Conservation (phyloP, 2,888 invertebrate species). For the Lasioglossum pauxillum region DNA sequence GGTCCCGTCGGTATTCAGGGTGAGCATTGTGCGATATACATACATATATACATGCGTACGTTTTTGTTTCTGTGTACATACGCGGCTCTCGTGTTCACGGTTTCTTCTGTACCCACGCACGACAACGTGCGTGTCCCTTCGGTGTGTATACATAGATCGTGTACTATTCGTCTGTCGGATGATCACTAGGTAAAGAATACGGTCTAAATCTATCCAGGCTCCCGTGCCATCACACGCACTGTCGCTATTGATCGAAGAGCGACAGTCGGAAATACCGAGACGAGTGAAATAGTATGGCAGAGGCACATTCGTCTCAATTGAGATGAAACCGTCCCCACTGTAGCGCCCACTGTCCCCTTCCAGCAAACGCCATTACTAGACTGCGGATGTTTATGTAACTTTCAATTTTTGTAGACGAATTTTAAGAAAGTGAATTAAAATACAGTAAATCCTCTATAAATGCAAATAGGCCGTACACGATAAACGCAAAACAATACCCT, state of each 20-base stretch:
- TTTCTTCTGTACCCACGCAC: constrained; percentile 4
- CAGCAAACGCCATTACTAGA: too few relatives aligned
- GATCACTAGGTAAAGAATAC: not conserved
- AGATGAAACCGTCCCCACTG: not conserved
- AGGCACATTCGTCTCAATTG: too few relatives aligned
- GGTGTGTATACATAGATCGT: not conserved
- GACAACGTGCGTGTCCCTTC: not conserved
- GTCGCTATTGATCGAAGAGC: not conserved
- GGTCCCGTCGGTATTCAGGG: constrained; percentile 82
- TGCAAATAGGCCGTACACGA: too few relatives aligned
- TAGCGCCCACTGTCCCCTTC: too few relatives aligned
- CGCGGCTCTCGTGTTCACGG: not conserved
- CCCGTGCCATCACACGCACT: not conserved
- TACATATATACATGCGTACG: constrained; percentile 23
- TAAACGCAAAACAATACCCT: too few relatives aligned
- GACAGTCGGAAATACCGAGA: not conserved
- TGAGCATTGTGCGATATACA: constrained; percentile 63
- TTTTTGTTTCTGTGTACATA: not conserved
- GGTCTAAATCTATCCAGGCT: not conserved
- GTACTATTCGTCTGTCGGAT: not conserved
- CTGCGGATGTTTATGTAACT: too few relatives aligned
- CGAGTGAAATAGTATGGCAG: not conserved
- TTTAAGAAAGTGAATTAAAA: too few relatives aligned
- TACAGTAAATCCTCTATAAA: too few relatives aligned
- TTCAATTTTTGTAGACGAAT: not conserved